Evolutionary conservation across 2,797 vertebrate genomes (phyloP).

Genomic region (Pyrocephalus nanus): DNA sequence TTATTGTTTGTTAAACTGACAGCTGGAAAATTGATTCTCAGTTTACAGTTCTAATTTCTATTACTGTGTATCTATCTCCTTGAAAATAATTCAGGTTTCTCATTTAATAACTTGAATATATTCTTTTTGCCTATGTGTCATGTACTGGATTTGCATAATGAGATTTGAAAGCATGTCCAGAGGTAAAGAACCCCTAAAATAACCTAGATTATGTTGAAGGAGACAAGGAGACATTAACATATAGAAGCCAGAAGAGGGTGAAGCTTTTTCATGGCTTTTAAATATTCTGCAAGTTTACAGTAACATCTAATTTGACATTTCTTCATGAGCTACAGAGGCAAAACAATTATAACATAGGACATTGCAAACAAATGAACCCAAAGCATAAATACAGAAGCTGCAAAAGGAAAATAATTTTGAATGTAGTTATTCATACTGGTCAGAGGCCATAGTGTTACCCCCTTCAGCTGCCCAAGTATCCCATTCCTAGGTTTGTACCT

Average conservation of each 20-base stretch:
- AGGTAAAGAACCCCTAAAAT: constrained; percentile 35
- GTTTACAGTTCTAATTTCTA: constrained; percentile 22
- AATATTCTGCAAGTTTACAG: constrained; percentile 40
- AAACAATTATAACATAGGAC: background rate
- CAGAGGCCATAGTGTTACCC: background rate
- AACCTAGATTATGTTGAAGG: background rate
- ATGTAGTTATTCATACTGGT: background rate
- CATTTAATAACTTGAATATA: constrained; percentile 34
- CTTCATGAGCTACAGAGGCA: background rate
- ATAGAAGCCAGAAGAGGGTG: background rate
- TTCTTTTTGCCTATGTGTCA: constrained; percentile 9
- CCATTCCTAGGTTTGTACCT: background rate
- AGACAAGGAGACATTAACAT: constrained; percentile 32
- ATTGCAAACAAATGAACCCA: background rate
- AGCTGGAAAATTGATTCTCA: constrained; percentile 17
- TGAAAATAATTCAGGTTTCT: constrained; percentile 9
- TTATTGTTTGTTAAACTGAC: constrained; percentile 6
- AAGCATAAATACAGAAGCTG: background rate
- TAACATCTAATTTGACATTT: constrained; percentile 47
- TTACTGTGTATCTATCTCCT: background rate
- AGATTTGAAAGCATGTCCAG: constrained; percentile 49
- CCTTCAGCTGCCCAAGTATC: background rate
- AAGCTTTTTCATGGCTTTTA: constrained; percentile 30
- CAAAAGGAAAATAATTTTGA: background rate
- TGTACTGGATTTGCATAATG: constrained; percentile 42